These are phyloP conservation scores for Lepus timidus DNA, from an alignment of 2,113 vertebrate genomes.

Conservation along the genomic window DNA sequence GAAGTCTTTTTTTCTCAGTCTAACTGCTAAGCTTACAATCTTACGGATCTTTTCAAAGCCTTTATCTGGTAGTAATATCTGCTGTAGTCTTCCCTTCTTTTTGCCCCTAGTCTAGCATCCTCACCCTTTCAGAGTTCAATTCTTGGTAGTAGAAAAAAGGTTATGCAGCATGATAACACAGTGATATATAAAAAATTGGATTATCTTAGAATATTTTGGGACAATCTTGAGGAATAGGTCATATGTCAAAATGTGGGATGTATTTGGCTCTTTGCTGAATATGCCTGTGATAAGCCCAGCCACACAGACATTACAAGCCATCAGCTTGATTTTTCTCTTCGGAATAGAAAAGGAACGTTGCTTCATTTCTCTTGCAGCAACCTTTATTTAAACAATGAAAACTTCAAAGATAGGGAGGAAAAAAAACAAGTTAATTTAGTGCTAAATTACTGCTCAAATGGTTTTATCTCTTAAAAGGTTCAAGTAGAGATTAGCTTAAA, in stretches of 20 bases:
- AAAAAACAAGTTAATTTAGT: constrained; percentile 70
- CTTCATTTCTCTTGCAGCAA: constrained; percentile 43
- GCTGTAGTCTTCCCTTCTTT: not conserved
- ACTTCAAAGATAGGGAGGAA: constrained; percentile 68
- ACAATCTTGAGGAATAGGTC: not conserved
- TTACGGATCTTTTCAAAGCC: constrained; percentile 20
- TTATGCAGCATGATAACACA: not conserved
- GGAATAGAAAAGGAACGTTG: not conserved
- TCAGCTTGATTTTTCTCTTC: not conserved
- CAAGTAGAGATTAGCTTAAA: constrained; percentile 76
- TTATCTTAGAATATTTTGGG: not conserved
- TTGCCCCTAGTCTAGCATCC: not conserved
- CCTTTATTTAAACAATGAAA: constrained; percentile 54
- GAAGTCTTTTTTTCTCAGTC: constrained; percentile 39
- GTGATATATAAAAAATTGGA: not conserved
- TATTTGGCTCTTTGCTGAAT: not conserved
- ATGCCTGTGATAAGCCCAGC: not conserved
- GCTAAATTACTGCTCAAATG: constrained; percentile 69
- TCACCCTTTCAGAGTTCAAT: constrained; percentile 20
- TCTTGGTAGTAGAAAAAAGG: constrained; percentile 1
- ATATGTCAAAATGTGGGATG: not conserved
- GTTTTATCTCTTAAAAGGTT: constrained; percentile 78
- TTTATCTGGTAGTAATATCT: constrained; percentile 53
- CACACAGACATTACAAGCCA: not conserved
- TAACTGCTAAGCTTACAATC: constrained; percentile 37